Conservation (phyloP, 2,113 vertebrate genomes). For the Gila orcuttii region DNA sequence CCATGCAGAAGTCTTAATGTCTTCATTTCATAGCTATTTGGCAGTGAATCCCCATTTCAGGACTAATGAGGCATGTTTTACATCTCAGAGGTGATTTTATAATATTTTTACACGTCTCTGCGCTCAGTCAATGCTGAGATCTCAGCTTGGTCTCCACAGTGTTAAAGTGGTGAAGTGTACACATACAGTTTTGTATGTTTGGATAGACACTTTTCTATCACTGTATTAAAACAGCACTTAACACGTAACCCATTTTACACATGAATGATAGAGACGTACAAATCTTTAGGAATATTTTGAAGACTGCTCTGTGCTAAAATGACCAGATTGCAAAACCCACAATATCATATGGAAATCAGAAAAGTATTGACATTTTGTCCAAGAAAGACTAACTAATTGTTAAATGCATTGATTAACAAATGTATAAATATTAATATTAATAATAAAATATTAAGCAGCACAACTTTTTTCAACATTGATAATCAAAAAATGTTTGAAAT, state of each 20-base stretch:
- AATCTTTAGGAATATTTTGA: background rate
- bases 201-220: background rate
- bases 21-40: conserved; percentile 22
- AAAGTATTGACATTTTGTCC: background rate
- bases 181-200: background rate
- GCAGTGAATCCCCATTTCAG: conserved; percentile 16
- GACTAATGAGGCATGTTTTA: conserved; percentile 36
- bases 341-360: background rate
- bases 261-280: background rate
- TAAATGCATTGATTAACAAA: too few relatives aligned
- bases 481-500: too few relatives aligned
- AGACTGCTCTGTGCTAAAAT: background rate
- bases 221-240: background rate
- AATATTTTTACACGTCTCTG: conserved; percentile 18
- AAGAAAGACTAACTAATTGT: too few relatives aligned
- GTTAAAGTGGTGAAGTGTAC: background rate
- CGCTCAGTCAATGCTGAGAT: background rate
- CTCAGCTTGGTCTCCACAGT: background rate
- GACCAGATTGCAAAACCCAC: background rate
- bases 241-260: background rate
- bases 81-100: conserved; percentile 13
- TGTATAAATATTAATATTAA: too few relatives aligned
- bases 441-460: too few relatives aligned
- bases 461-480: too few relatives aligned
- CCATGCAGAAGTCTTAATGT: conserved; percentile 3